These are phyloP conservation scores for Zosterops pallidus DNA, from an alignment of 2,113 vertebrate species.

Conservation along the genomic window DNA sequence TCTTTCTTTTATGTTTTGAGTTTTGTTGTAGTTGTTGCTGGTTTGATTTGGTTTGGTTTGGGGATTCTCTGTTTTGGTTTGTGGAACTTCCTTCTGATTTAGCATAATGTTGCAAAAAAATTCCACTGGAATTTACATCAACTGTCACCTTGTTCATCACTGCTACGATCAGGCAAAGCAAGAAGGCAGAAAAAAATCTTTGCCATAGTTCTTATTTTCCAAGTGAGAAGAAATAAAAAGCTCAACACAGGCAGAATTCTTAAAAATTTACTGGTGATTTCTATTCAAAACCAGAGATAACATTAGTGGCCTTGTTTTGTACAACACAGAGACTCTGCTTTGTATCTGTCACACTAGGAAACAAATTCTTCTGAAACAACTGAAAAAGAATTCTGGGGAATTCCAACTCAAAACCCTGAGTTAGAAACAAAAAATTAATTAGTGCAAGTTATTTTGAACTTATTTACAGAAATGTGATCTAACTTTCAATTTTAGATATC, in stretches of 20 bases:
- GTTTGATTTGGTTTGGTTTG: background rate
- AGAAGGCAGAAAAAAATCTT: background rate
- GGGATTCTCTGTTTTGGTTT: background rate
- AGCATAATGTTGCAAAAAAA: background rate
- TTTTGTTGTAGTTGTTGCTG: background rate
- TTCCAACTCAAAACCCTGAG: background rate
- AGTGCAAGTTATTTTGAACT: background rate
- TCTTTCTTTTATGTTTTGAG: background rate
- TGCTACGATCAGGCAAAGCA: background rate
- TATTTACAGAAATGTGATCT: background rate
- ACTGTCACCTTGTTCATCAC: background rate
- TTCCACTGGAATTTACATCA: background rate
- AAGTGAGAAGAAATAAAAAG: background rate
- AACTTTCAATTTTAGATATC: slow-evolving; percentile 75
- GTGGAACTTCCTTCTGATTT: background rate
- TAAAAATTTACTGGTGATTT: background rate
- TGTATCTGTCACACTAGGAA: background rate
- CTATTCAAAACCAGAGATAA: background rate
- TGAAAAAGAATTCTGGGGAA: background rate
- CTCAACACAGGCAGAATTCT: background rate
- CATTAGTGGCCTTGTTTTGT: background rate
- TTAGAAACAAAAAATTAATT: background rate
- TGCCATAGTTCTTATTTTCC: background rate
- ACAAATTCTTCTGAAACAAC: background rate
- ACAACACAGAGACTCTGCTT: background rate